Evolutionary conservation across 2,797 vertebrate genomes (phyloP).

Genomic region (Labeo calbasu): DNA sequence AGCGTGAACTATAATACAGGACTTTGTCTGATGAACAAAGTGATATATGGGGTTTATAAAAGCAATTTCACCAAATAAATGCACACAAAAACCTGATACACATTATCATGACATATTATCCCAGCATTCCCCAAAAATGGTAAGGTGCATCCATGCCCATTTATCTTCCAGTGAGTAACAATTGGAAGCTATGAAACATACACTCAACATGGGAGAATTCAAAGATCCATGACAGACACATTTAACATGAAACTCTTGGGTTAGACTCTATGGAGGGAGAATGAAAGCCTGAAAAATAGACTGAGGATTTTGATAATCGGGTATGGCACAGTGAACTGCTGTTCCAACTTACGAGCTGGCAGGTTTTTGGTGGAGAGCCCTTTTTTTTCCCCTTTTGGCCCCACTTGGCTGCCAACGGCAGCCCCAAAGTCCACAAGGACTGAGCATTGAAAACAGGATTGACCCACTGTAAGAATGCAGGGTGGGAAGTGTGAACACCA

Average conservation of each 20-base stretch:
- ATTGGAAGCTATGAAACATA: background rate
- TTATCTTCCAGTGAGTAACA: background rate
- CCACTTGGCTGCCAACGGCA: background rate
- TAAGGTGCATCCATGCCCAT: background rate
- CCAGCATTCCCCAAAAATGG: background rate
- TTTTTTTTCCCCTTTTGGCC: background rate
- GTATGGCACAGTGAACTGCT: background rate
- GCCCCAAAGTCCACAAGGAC: background rate
- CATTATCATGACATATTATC: background rate
- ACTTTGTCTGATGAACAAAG: background rate
- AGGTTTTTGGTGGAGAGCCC: slow-evolving; percentile 2
- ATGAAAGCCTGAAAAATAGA: background rate
- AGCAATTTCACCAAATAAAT: background rate
- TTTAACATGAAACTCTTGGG: background rate
- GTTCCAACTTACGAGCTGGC: background rate
- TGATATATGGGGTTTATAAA: background rate
- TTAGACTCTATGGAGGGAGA: background rate
- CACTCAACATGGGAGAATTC: background rate
- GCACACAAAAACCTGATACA: background rate
- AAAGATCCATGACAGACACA: background rate
- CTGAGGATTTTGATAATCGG: background rate
- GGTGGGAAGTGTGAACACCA: background rate
- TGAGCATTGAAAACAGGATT: background rate
- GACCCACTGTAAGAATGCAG: background rate
- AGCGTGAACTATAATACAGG: background rate